Evolutionary conservation across 2,888 invertebrate species (phyloP), one percentile per base, ranked within the genome.

Genomic region (Philereme vetulata): DNA sequence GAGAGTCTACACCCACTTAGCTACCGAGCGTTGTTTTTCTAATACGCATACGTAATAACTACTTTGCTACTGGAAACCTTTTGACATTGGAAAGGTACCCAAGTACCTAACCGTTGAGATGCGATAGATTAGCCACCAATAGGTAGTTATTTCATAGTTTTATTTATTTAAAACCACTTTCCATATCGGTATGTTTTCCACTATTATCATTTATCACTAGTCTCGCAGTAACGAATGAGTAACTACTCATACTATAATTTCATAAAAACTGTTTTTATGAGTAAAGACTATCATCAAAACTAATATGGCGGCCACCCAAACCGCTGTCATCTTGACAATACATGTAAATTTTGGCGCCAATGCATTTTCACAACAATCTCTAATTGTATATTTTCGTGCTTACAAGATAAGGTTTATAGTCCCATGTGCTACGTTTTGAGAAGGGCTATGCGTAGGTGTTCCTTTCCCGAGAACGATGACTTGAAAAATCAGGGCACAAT

Each of bases 331-430:
- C 74, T 74, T 78, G 78, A 86, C 86, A 87, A 85, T 85, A 81
- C 81, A 78, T 80, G 81, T 88, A 81, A 85, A 84, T 86, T 90
- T 89, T 89, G 84, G 89, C 90, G 88, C 89, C 88, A 80, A 86
- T 76, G 68, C 52, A 54, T 72, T 68, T 71, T 60, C 56, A 11
- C 62, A 67, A 50, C 53, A 64, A 60, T 32, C 5, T 45, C 9
- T 4, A 32, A 44, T 3, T 53, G n/a, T 36, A 9, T 51, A 38
- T 50, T 66, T 48, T 56, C n/a, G 38, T 35, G 47, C 34, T 49
- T 60, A 32, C 6, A 7, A 6, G 4, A 49, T 70, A 74, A 71
- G 75, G 75, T 70, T 71, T 59, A 64, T 70, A 76, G 64, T 79
- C 46, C 38, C 35, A 35, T 55, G 52, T 40, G 33, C 33, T 11